A percentile compares a stretch with the other conserved stretches of the same genome.
Evolutionary conservation across 2,797 vertebrate species (phyloP).

Genomic region (Kryptopterus vitreolus): DNA sequence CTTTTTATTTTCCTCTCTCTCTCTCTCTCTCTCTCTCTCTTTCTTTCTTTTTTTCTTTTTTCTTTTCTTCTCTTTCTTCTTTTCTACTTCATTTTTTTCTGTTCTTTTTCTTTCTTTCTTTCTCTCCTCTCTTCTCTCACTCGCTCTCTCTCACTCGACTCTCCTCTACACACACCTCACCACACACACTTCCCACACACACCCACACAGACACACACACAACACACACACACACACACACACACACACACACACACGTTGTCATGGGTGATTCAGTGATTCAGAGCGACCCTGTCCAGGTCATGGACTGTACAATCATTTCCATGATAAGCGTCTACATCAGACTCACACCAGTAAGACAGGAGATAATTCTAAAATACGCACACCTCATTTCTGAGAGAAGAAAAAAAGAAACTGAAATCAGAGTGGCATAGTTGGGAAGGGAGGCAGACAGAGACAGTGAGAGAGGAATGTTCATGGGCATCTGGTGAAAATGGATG

Average conservation of each 20-base stretch:
- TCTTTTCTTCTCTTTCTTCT: too few species aligned
- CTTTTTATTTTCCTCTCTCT: too few species aligned
- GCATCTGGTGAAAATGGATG: neutral
- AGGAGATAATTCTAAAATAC: slow-evolving; percentile 58
- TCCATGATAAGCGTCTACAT: slow-evolving; percentile 66
- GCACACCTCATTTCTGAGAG: slow-evolving; percentile 57
- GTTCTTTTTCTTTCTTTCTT: slow-evolving; percentile 31
- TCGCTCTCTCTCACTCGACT: slow-evolving; percentile 35
- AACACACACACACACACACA: slow-evolving; percentile 48
- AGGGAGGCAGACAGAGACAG: neutral
- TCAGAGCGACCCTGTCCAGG: slow-evolving; percentile 62
- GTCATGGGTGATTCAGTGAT: slow-evolving; percentile 49
- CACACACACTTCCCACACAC: too few species aligned
- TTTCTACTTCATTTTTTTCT: slow-evolving; percentile 4
- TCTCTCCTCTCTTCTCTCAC: slow-evolving; percentile 18
- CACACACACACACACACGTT: too few species aligned
- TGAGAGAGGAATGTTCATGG: neutral
- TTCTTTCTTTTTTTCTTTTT: too few species aligned
- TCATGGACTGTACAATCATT: slow-evolving; percentile 61
- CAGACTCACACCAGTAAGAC: slow-evolving; percentile 59
- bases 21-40: too few species aligned
- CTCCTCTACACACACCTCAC: too few species aligned
- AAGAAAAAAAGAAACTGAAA: slow-evolving; percentile 24
- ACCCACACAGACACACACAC: too few species aligned
- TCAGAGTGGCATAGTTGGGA: neutral